Conservation (phyloP, 2,888 invertebrate species). For the Sinopyrophorus schimmeli region DNA sequence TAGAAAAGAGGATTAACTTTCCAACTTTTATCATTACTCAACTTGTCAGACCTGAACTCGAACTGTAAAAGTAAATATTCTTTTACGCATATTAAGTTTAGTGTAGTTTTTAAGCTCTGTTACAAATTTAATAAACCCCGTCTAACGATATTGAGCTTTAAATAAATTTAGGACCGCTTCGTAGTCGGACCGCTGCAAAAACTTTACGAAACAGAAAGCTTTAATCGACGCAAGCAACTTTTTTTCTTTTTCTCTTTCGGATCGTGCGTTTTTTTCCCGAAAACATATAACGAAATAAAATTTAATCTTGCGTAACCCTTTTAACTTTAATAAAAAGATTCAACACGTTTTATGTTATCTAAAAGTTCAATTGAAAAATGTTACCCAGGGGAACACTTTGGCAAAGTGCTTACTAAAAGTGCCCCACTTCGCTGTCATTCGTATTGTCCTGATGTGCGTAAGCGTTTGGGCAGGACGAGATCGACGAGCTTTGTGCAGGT, state of each 20-base stretch:
- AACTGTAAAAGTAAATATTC: too few relatives aligned
- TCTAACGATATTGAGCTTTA: too few relatives aligned
- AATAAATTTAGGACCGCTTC: too few relatives aligned
- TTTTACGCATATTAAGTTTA: too few relatives aligned
- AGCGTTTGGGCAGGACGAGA: slow-evolving; percentile 7
- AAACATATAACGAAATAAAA: neutral
- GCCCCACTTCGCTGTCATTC: slow-evolving; percentile 3
- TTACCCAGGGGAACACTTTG: slow-evolving; percentile 23
- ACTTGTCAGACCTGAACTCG: too few relatives aligned
- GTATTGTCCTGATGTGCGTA: slow-evolving; percentile 11
- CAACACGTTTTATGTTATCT: slow-evolving; percentile 13
- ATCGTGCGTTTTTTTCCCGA: too few relatives aligned
- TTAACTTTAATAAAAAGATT: slow-evolving; percentile 7
- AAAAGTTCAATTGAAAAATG: slow-evolving; percentile 30
- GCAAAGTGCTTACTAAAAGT: slow-evolving; percentile 25
- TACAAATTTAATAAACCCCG: too few relatives aligned
- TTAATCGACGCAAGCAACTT: neutral
- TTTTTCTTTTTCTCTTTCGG: neutral
- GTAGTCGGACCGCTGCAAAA: neutral
- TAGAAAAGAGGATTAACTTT: too few relatives aligned
- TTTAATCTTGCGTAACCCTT: slow-evolving; percentile 7
- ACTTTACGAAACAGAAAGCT: neutral
- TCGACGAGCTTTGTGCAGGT: slow-evolving; percentile 10
- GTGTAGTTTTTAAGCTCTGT: too few relatives aligned
- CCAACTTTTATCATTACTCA: too few relatives aligned